Evolutionary conservation across 2,113 vertebrate species (phyloP).

Genomic region (Campylomormyrus numenius): DNA sequence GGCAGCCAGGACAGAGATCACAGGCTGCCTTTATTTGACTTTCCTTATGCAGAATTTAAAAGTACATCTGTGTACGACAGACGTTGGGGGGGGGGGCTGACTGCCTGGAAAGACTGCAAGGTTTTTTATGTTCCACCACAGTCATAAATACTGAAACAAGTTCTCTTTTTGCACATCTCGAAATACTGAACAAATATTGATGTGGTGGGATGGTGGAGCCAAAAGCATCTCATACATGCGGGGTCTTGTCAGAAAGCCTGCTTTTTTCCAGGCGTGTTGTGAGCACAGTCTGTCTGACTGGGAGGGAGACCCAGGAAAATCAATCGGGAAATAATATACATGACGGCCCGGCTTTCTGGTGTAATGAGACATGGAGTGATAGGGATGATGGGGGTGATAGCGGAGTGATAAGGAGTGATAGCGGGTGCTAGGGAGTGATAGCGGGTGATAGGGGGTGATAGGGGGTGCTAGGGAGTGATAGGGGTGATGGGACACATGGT

Average conservation of each 20-base stretch:
- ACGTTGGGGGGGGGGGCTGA: not conserved
- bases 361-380: not conserved
- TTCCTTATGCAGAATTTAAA: constrained; percentile 10
- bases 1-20: constrained; percentile 29
- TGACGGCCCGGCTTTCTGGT: not conserved
- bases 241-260: not conserved
- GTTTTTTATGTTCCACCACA: constrained; percentile 55
- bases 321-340: constrained; percentile 37
- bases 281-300: constrained; percentile 49
- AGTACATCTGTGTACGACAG: constrained; percentile 4
- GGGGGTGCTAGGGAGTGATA: not conserved
- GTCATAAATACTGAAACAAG: constrained; percentile 68
- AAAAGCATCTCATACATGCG: constrained; percentile 48
- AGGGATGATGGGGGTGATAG: not conserved
- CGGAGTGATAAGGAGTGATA: not conserved
- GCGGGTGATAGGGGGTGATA: not conserved
- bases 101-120: constrained; percentile 45
- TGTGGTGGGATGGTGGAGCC: constrained; percentile 36
- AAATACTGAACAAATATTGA: constrained; percentile 64
- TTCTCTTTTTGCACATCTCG: constrained; percentile 56
- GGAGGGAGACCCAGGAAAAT: constrained; percentile 45
- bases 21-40: constrained; percentile 17
- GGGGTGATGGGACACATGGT: not conserved
- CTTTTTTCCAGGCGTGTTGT: constrained; percentile 35
- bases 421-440: not conserved